Evolutionary conservation across 2,113 vertebrate species (phyloP).

Genomic region (Saguinus midas): DNA sequence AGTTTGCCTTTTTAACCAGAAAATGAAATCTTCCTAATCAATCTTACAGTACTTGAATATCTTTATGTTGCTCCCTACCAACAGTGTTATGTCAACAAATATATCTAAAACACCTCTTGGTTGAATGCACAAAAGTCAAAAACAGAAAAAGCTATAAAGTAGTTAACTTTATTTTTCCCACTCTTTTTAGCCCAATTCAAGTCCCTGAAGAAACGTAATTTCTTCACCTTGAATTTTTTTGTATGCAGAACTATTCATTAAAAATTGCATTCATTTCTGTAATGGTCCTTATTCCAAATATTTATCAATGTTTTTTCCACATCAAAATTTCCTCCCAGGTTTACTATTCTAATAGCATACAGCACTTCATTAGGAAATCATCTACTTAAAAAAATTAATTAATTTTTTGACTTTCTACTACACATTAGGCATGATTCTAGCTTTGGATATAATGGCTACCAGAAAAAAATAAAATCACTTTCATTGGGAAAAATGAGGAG

Average conservation of each 20-base stretch:
- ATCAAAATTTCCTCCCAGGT: background rate
- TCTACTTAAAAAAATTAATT: background rate
- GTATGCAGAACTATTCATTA: background rate
- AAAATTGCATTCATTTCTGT: background rate
- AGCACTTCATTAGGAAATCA: background rate
- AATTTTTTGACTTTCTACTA: background rate
- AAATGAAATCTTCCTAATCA: background rate
- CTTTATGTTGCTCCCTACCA: background rate
- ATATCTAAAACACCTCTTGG: background rate
- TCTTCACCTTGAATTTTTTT: background rate
- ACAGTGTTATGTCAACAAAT: background rate
- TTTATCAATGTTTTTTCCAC: background rate
- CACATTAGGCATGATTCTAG: background rate
- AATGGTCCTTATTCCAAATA: background rate
- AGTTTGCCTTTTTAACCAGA: background rate
- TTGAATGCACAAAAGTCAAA: background rate
- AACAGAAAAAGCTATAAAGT: background rate
- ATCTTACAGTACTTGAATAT: background rate
- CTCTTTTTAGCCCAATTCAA: background rate
- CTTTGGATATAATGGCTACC: background rate
- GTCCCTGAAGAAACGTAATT: background rate
- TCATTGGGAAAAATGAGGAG: background rate
- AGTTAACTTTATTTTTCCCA: background rate
- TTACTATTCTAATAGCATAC: background rate
- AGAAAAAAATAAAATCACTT: background rate